A percentile compares a stretch with the other conserved stretches of the same genome.
Evolutionary conservation across 1,140 invertebrate species (phyloP).

Genomic region (Bombus turneri): DNA sequence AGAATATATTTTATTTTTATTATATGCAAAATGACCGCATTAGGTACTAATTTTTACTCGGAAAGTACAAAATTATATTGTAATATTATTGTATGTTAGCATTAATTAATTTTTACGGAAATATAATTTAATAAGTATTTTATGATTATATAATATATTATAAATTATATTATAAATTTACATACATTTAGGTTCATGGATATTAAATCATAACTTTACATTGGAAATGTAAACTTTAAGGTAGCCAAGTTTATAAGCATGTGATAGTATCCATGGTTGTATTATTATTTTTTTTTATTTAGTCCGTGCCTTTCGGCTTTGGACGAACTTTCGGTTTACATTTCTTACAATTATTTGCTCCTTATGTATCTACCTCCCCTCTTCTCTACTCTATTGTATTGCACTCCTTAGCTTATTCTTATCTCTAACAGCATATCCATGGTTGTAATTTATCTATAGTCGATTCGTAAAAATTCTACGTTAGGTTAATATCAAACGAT

Average conservation of each 20-base stretch:
- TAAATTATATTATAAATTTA: background rate
- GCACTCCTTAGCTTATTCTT: too few relatives aligned
- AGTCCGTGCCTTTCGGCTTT: too few relatives aligned
- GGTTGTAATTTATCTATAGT: background rate
- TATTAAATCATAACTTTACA: background rate
- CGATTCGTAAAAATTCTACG: slow-evolving; percentile 1
- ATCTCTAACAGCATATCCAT: background rate
- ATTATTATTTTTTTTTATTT: too few relatives aligned
- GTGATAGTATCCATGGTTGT: background rate
- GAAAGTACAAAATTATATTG: background rate
- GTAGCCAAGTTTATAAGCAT: background rate
- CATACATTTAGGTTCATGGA: background rate
- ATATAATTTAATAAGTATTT: background rate
- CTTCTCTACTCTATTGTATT: too few relatives aligned
- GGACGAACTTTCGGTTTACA: too few relatives aligned
- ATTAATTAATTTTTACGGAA: background rate
- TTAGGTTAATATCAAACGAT: background rate
- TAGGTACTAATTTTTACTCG: background rate
- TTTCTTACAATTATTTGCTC: too few relatives aligned
- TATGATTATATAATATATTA: background rate
- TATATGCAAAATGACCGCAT: background rate
- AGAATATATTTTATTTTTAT: background rate
- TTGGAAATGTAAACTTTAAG: background rate
- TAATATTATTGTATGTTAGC: background rate
- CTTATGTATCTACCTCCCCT: too few relatives aligned